These are phyloP conservation scores for Rhagologus leucostigma DNA, from an alignment of 2,113 vertebrate species.

Conservation along the genomic window DNA sequence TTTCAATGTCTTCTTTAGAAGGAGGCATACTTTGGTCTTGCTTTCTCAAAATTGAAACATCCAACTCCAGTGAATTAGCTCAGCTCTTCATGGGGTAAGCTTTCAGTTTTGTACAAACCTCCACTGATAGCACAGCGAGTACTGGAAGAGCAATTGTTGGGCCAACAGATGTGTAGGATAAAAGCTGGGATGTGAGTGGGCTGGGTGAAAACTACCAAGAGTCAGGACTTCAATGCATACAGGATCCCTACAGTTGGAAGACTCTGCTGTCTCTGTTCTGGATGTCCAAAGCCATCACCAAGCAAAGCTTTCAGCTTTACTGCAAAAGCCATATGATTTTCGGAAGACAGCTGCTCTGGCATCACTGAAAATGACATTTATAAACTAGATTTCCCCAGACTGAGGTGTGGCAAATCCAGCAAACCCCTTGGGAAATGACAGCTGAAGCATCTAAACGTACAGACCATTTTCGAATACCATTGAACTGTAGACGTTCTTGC, in stretches of 20 bases:
- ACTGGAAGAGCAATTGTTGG: background rate
- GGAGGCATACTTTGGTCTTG: background rate
- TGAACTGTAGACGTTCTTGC: background rate
- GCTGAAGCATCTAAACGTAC: background rate
- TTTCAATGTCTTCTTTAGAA: background rate
- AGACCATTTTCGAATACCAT: background rate
- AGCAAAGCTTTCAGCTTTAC: background rate
- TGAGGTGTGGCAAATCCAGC: background rate
- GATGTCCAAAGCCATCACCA: background rate
- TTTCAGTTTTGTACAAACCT: background rate
- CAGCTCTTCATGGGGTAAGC: background rate
- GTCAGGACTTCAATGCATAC: background rate
- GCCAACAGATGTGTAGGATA: background rate
- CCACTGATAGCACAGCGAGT: fast-evolving
- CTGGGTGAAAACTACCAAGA: background rate
- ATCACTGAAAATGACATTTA: background rate
- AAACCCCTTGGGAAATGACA: background rate
- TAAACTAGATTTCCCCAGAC: background rate
- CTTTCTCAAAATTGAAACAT: background rate
- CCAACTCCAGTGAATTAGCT: background rate
- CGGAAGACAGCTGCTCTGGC: background rate
- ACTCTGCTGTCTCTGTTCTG: background rate
- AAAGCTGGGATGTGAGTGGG: background rate
- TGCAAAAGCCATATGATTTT: background rate
- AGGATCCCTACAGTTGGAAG: background rate